Percentiles rank a stretch among this genome's conserved stretches.
Conservation (phyloP, 1,140 invertebrate genomes). For the Armadillidium nasatum region DNA sequence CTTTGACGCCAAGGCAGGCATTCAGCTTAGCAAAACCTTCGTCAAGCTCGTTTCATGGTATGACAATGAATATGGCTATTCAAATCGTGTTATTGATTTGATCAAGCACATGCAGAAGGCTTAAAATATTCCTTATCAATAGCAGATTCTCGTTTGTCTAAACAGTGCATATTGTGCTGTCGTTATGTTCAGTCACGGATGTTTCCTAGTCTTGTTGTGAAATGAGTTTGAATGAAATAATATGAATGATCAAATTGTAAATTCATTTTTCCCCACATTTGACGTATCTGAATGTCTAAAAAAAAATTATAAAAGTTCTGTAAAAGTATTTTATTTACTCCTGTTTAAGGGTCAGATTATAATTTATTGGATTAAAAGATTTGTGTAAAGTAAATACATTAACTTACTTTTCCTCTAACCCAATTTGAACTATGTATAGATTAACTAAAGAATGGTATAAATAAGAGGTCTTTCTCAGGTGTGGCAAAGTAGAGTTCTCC, state of each 20-base stretch:
- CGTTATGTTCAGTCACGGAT: slow-evolving; percentile 1
- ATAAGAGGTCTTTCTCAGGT: too few relatives aligned
- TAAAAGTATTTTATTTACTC: too few relatives aligned
- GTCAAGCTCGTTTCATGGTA: slow-evolving; percentile 92
- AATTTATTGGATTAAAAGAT: too few relatives aligned
- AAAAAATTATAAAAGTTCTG: neutral
- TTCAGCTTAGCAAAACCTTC: slow-evolving; percentile 80
- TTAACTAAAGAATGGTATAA: too few relatives aligned
- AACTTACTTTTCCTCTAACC: too few relatives aligned
- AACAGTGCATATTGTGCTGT: neutral
- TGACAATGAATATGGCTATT: slow-evolving; percentile 96
- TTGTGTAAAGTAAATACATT: too few relatives aligned
- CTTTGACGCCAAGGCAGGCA: slow-evolving; percentile 92
- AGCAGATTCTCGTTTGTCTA: neutral
- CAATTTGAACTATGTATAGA: too few relatives aligned
- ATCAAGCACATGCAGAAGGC: slow-evolving; percentile 77
- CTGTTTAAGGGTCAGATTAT: too few relatives aligned
- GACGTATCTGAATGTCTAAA: neutral
- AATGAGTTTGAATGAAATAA: slow-evolving; percentile 1
- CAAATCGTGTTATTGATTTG: slow-evolving; percentile 84
- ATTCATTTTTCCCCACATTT: neutral
- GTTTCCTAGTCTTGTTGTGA: neutral
- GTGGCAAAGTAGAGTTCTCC: too few relatives aligned
- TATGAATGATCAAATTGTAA: slow-evolving; percentile 6
- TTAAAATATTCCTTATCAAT: slow-evolving; percentile 34